These are phyloP conservation scores for Avahi laniger DNA, from an alignment of 2,797 vertebrate species.

Conservation along the genomic window DNA sequence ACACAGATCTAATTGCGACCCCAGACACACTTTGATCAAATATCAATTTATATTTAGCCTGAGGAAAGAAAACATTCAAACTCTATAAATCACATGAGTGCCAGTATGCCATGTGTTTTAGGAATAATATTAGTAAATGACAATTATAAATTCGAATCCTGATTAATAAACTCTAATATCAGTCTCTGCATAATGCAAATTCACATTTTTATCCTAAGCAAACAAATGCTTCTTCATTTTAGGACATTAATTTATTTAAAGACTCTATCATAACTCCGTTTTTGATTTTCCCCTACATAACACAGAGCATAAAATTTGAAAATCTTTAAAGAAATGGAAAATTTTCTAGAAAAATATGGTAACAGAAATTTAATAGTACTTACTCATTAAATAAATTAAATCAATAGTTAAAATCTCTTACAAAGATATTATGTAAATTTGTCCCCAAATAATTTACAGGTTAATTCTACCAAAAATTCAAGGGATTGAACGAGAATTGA, in stretches of 20 bases:
- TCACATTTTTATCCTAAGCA: background rate
- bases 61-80: slow-evolving; percentile 18
- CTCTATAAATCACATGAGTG: background rate
- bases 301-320: background rate
- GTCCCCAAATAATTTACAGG: background rate
- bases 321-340: background rate
- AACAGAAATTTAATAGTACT: background rate
- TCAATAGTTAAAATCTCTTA: background rate
- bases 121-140: background rate
- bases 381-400: background rate
- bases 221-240: background rate
- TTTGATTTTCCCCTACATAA: background rate
- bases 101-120: background rate
- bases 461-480: background rate
- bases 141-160: slow-evolving; percentile 30
- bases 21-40: slow-evolving; percentile 47
- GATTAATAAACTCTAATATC: background rate
- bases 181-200: background rate
- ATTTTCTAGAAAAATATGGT: background rate
- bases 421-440: background rate
- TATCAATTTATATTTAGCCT: slow-evolving; percentile 37
- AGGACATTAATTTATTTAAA: background rate
- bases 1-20: slow-evolving; percentile 18
- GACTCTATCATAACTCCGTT: background rate
- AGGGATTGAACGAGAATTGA: background rate